These are phyloP conservation scores for Brachyopa scutellaris DNA, from an alignment of 2,888 invertebrate species.

Conservation along the genomic window DNA sequence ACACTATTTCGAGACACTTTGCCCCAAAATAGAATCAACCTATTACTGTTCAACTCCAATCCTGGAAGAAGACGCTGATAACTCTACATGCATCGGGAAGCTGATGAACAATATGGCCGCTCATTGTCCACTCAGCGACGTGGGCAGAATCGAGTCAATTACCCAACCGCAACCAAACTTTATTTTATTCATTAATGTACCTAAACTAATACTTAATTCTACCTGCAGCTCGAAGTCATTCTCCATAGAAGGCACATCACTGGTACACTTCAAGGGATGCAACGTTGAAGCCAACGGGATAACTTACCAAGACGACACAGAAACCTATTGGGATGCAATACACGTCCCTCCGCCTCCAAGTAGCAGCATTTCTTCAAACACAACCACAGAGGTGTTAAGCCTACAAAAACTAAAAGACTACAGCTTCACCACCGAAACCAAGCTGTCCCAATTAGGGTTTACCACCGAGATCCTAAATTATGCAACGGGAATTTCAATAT, in stretches of 20 bases:
- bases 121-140: conserved; percentile 16
- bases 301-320: conserved; percentile 4
- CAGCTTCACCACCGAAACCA: not conserved
- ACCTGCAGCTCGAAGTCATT: conserved; percentile 8
- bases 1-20: conserved; percentile 30
- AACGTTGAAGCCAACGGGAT: conserved; percentile 17
- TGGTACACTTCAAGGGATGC: conserved; percentile 14
- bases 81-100: conserved; percentile 26
- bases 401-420: conserved; percentile 11
- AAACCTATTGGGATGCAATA: conserved; percentile 12
- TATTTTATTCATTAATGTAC: conserved; percentile 30
- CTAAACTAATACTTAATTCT: conserved; percentile 11
- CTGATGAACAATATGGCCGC: conserved; percentile 32
- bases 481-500: not conserved
- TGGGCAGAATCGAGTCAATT: conserved; percentile 8
- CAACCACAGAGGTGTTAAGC: conserved; percentile 9
- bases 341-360: conserved; percentile 25
- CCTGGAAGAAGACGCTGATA: conserved; percentile 4
- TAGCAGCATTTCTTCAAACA: not conserved
- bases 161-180: conserved; percentile 30
- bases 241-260: conserved; percentile 16
- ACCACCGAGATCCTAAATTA: not conserved
- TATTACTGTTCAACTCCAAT: conserved; percentile 13
- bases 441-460: not conserved
- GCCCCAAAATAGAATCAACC: conserved; percentile 32